phyloP scores from a whole-genome alignment of 2,797 vertebrate species.

The Avahi laniger region DNA sequence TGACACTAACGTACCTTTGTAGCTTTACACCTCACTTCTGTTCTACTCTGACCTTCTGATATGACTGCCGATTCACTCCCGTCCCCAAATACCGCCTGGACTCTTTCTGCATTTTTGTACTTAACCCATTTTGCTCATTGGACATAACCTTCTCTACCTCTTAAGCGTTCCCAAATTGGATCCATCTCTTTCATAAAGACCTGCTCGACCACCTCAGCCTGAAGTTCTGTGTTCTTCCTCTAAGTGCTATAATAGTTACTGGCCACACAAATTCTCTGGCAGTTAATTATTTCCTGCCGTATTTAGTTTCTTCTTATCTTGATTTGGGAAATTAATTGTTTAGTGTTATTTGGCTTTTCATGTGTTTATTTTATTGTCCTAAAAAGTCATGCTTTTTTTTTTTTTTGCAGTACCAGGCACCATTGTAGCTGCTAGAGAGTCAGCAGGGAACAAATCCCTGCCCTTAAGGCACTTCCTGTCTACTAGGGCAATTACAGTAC shows the following conservation, averaged over 20 bases:
- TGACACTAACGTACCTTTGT: not conserved
- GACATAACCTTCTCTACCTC: constrained; percentile 7
- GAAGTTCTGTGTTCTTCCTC: not conserved
- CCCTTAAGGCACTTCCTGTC: not conserved
- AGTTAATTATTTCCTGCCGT: constrained; percentile 7
- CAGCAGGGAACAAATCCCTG: not conserved
- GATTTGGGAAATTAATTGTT: constrained; percentile 28
- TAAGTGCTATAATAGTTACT: not conserved
- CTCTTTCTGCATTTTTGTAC: not conserved
- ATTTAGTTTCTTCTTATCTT: not conserved
- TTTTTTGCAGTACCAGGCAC: not conserved
- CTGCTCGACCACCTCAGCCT: too few species aligned
- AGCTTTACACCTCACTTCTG: not conserved
- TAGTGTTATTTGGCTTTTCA: constrained; percentile 13
- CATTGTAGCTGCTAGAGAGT: not conserved
- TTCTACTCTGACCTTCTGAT: not conserved
- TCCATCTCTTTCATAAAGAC: not conserved
- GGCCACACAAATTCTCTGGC: not conserved
- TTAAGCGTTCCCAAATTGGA: not conserved
- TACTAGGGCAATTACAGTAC: not conserved
- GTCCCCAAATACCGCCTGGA: not conserved
- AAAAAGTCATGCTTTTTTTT: not conserved
- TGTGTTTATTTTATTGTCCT: not conserved
- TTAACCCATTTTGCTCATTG: not conserved
- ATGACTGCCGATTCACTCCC: not conserved